These are phyloP conservation scores for Adelphocoris suturalis DNA, from an alignment of 2,888 invertebrate species.

Conservation along the genomic window DNA sequence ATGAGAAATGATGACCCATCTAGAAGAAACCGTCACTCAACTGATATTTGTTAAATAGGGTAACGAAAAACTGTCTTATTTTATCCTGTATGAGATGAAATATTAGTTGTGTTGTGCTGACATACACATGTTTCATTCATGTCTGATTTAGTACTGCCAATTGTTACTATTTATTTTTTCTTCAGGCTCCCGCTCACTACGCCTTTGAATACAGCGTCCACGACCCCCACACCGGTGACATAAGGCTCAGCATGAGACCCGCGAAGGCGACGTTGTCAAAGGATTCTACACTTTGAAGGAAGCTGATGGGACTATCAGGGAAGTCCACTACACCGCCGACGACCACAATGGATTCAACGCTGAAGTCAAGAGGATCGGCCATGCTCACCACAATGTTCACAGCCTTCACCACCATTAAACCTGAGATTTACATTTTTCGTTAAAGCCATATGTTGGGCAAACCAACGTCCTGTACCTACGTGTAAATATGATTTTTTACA, in stretches of 20 bases:
- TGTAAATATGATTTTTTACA: not conserved
- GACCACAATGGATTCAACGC: constrained; percentile 75
- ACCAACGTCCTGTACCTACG: not conserved
- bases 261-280: constrained; percentile 56
- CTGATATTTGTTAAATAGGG: too few relatives aligned
- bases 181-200: constrained; percentile 59
- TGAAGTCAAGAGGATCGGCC: constrained; percentile 76
- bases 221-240: constrained; percentile 54
- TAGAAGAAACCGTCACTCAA: too few relatives aligned
- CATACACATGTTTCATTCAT: too few relatives aligned
- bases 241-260: constrained; percentile 51
- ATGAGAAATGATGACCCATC: too few relatives aligned
- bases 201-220: constrained; percentile 62
- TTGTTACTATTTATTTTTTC: not conserved
- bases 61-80: too few relatives aligned
- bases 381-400: constrained; percentile 73
- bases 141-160: too few relatives aligned
- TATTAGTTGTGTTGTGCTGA: too few relatives aligned
- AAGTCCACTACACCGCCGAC: constrained; percentile 62
- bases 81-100: too few relatives aligned
- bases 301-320: constrained; percentile 60
- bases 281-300: constrained; percentile 58
- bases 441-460: not conserved
- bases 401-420: constrained; percentile 36
- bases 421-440: not conserved